Base-by-base conservation (phyloP, 2,797 vertebrate species). In the Trematomus bernacchii region DNA sequence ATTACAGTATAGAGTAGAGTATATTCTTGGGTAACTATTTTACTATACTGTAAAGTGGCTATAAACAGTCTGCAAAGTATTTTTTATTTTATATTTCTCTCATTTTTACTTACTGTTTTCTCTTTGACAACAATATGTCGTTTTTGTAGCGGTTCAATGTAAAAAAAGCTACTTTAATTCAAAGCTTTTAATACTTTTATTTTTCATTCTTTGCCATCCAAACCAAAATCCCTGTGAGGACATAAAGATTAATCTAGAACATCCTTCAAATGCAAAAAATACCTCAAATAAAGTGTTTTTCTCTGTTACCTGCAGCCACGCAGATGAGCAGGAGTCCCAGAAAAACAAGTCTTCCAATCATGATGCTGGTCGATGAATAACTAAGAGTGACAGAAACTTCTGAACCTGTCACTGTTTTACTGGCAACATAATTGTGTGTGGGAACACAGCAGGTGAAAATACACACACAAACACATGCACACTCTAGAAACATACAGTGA, bases 271-370 rank as follows among this genome's bases (percentile, higher is more conserved):
- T 1, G 6, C 1, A 71, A 66, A 71, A 46, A 65, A n/a, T 4
- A 44, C 6, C 2, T 52, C 0, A 10, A 33, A 62, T 4, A 13
- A 37, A 7, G 3, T 10, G 10, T 16, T 48, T 44, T 37, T 27
- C 3, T 71, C 44, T 57, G 11, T 83, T 92, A 93, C 92, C 93
- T 92, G 91, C 73, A n/a, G 80, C 48, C 60, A 88, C 48, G 19
- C 85, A 90, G 77, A 92, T 1, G 52, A 93, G 75, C 86, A 94
- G 80, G 18, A 94, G 88, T 43, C 85, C 90, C 54, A 93, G 76
- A 60, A 93, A 59, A 87, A 91, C 66, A 77, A 58, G 55, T 76
- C 61, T 88, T 55, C 81, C 82, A 18, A 33, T 84, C 93, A 93
- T 92, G 77, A 42, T 90, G 82, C 54, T 44, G 51, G 69, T 82